Conservation (phyloP, 2,797 vertebrate genomes). For the Sebastolobus altivelis region DNA sequence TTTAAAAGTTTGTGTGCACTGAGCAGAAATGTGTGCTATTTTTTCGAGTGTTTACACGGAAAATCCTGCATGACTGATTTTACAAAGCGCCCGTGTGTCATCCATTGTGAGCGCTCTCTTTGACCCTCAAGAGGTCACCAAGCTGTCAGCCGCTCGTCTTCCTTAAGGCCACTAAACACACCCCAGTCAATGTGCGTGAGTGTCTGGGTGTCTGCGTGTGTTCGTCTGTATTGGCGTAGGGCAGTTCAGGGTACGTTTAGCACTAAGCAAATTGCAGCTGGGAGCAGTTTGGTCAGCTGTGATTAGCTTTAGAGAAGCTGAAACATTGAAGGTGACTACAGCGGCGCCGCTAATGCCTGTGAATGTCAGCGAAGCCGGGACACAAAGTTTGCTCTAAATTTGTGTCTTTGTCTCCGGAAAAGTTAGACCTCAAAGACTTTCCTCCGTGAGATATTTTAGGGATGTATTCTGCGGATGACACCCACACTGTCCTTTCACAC, state of each 20-base stretch:
- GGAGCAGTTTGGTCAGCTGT: conserved; percentile 83
- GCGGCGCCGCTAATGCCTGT: conserved; percentile 69
- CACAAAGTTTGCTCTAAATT: conserved; percentile 65
- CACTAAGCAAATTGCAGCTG: conserved; percentile 73
- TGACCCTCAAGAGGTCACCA: conserved; percentile 74
- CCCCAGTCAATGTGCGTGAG: conserved; percentile 58
- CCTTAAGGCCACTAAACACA: conserved; percentile 70
- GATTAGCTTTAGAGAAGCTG: conserved; percentile 80
- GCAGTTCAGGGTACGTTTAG: conserved; percentile 62
- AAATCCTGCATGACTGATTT: conserved; percentile 34
- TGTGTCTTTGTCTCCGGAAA: conserved; percentile 57
- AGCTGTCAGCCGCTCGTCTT: conserved; percentile 76
- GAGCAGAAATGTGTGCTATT: conserved; percentile 29
- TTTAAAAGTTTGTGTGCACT: conserved; percentile 8
- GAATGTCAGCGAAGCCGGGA: conserved; percentile 78
- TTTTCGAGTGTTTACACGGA: conserved; percentile 17
- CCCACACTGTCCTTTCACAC: conserved; percentile 2
- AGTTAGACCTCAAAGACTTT: conserved; percentile 67
- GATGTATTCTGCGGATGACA: conserved; percentile 53
- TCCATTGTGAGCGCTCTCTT: conserved; percentile 56
- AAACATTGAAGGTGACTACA: conserved; percentile 82
- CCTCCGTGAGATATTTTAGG: conserved; percentile 43
- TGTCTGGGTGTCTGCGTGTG: conserved; percentile 46
- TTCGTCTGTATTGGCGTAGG: conserved; percentile 48
- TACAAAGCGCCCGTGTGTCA: conserved; percentile 41